phyloP scores from a whole-genome alignment of 2,888 invertebrate species.

The Protodeltote pygarga region DNA sequence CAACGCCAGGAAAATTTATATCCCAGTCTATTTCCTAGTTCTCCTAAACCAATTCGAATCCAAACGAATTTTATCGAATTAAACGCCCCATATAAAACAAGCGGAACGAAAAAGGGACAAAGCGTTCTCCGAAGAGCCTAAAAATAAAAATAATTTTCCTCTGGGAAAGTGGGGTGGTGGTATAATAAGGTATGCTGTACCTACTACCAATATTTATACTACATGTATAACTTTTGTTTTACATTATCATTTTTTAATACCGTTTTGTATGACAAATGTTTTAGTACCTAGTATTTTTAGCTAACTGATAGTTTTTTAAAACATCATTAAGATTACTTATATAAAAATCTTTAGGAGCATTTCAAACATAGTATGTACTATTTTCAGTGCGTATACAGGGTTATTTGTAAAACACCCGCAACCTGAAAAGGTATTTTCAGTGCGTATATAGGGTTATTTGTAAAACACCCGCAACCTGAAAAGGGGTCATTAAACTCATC shows the following conservation, averaged over 20 bases:
- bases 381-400: too few species aligned
- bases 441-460: too few species aligned
- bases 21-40: constrained; percentile 62
- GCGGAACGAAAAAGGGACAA: constrained; percentile 77
- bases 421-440: neutral
- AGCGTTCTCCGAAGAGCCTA: constrained; percentile 65
- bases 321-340: too few species aligned
- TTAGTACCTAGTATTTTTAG: too few species aligned
- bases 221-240: constrained; percentile 39
- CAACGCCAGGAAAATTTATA: constrained; percentile 52
- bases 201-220: constrained; percentile 46
- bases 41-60: constrained; percentile 73
- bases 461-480: too few species aligned
- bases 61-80: constrained; percentile 79
- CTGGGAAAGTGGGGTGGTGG: constrained; percentile 48
- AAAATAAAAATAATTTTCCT: constrained; percentile 65
- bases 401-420: neutral
- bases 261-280: neutral
- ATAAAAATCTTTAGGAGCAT: too few species aligned
- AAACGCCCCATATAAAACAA: constrained; percentile 81
- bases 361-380: too few species aligned
- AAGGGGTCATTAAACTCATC: too few species aligned
- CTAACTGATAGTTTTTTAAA: too few species aligned
- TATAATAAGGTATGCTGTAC: constrained; percentile 38
- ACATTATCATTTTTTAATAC: neutral